Conservation (phyloP, 2,113 vertebrate species). For the Tympanuchus pallidicinctus region DNA sequence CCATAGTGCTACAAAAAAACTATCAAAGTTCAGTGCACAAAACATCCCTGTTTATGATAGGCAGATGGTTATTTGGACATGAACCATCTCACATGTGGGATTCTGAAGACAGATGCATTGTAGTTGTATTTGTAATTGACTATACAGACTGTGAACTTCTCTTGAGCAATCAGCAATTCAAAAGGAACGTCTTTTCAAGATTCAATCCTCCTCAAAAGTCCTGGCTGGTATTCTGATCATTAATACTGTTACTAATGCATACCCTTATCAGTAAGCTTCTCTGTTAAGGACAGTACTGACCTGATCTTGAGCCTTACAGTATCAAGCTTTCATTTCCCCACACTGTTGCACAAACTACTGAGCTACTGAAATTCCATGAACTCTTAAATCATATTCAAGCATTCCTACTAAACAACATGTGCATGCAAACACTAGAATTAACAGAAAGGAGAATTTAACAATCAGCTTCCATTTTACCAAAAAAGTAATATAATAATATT, state of each 20-base stretch:
- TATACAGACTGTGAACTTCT: not conserved
- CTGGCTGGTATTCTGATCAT: not conserved
- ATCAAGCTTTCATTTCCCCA: not conserved
- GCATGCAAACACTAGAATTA: no score
- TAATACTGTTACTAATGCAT: not conserved
- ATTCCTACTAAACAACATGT: no score
- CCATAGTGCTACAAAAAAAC: not conserved
- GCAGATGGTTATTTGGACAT: not conserved
- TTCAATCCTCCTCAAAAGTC: not conserved
- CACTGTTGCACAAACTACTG: not conserved
- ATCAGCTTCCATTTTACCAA: no score
- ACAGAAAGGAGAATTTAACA: no score
- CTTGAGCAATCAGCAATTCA: accelerated
- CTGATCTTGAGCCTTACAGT: not conserved
- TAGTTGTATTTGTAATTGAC: not conserved
- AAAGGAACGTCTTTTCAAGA: not conserved
- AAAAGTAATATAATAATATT: no score
- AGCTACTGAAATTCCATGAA: not conserved
- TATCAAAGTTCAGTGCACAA: not conserved
- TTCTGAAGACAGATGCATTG: not conserved
- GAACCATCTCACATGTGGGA: not conserved
- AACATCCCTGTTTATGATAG: not conserved
- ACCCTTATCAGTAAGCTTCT: accelerated
- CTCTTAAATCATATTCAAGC: not conserved
- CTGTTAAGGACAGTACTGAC: not conserved